Conservation (phyloP, 2,113 vertebrate species). For the Lophotis ruficrista region DNA sequence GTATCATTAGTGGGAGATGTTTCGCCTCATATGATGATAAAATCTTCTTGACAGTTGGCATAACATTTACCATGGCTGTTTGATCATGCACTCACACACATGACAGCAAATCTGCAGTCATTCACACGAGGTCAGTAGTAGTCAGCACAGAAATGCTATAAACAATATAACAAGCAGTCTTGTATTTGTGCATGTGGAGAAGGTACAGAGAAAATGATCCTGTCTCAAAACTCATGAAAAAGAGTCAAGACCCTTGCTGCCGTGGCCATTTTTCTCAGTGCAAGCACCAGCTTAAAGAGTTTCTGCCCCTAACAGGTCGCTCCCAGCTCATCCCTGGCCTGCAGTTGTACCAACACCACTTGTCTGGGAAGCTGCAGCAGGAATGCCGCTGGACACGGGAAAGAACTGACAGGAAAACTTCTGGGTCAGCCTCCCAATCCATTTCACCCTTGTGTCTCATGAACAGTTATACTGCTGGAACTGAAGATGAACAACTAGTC, state of each 20-base stretch:
- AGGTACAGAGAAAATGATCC: background rate
- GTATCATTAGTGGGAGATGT: background rate
- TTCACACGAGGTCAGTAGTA: background rate
- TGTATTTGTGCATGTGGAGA: background rate
- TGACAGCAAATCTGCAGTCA: background rate
- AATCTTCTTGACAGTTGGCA: background rate
- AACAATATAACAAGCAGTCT: background rate
- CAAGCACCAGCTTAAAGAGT: background rate
- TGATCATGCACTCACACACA: background rate
- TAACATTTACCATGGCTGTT: background rate
- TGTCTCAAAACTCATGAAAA: background rate
- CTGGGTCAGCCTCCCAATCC: background rate
- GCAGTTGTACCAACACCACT: background rate
- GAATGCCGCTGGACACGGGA: background rate
- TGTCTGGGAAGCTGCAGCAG: background rate
- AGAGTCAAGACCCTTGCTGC: background rate
- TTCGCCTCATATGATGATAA: background rate
- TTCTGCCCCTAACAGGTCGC: background rate
- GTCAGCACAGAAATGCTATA: background rate
- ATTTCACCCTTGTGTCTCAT: background rate
- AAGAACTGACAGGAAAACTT: background rate
- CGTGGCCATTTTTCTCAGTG: background rate
- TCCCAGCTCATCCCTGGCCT: background rate
- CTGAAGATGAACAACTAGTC: background rate
- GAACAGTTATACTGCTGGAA: background rate